Evolutionary conservation across 92 coral and sea anemone species (phyloP), one percentile per base, ranked within the genome.

Genomic region (Porites divaricata): DNA sequence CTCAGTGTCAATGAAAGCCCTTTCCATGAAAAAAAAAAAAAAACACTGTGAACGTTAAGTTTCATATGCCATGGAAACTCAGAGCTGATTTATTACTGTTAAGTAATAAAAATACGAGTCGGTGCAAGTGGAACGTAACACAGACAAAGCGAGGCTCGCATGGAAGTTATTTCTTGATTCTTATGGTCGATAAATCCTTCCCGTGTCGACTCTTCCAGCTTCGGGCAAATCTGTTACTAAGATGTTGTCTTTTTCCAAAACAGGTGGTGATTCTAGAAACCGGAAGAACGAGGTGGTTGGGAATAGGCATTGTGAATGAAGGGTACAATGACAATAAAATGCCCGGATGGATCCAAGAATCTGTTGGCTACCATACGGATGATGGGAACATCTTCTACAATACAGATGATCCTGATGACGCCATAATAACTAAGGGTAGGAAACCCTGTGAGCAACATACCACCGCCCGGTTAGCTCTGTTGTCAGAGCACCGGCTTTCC

Each of bases 301-400:
- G 78, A 15, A 25, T 74, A 13, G 78, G 78, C 14, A 28, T 54
- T 8, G 65, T 54, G 14, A 24, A 13, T 23, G 54, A 25, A 28
- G 49, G 56, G 0, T 74, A 53, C 50, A 6, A 23, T 4, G 16
- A 45, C 11, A 53, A 6, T 53, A 4, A 53, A 6, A 74, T 74
- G 78, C 64, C 78, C 1, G 78, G 78, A 74, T 54, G 64, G 63
- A 1, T 1, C 1, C 9, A 9, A 5, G 78, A 17, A 53, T 74
- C 78, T 23, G 50, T 74, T 8, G 78, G 78, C 6, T 74, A 74
- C 49, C 78, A 74, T 11, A 74, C 65, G 7, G 78, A 74, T 56
- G 78, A 74, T 74, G 78, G 78, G 23, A 74, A 13, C 23, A 74
- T 74, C 63, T 74, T 22, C 17, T 21, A 53, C 78, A 8, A 23